Conservation (phyloP, 1,140 invertebrate species). For the Drosophila takahashii region DNA sequence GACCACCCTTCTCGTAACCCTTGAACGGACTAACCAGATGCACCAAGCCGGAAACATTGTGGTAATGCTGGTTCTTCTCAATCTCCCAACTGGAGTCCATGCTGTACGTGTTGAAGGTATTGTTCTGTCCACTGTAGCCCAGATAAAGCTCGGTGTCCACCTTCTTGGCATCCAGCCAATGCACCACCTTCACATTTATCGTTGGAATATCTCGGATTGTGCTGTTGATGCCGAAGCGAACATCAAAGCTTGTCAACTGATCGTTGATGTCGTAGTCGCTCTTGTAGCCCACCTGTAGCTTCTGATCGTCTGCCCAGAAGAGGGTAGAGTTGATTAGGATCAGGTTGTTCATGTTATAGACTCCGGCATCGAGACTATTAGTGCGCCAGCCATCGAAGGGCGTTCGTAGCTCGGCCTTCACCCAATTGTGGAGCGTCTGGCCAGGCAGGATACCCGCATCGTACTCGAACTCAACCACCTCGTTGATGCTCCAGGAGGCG, state of each 20-base stretch:
- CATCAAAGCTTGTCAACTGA: slow-evolving; percentile 84
- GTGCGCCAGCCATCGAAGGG: slow-evolving; percentile 91
- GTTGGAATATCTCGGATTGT: slow-evolving; percentile 87
- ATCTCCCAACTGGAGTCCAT: slow-evolving; percentile 87
- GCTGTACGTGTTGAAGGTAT: slow-evolving; percentile 85
- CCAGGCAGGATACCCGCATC: slow-evolving; percentile 76
- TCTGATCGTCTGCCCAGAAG: slow-evolving; percentile 87
- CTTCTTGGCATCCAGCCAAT: slow-evolving; percentile 85
- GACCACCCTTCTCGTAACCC: slow-evolving; percentile 88
- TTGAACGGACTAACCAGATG: slow-evolving; percentile 86
- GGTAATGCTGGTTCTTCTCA: slow-evolving; percentile 76
- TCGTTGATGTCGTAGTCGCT: slow-evolving; percentile 84
- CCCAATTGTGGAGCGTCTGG: slow-evolving; percentile 85
- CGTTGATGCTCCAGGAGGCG: slow-evolving; percentile 87
- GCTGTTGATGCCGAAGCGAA: slow-evolving; percentile 86
- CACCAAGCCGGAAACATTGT: slow-evolving; percentile 87
- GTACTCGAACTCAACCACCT: slow-evolving; percentile 85
- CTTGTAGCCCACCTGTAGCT: slow-evolving; percentile 85
- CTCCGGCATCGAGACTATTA: slow-evolving; percentile 87
- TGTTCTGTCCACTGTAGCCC: slow-evolving; percentile 69
- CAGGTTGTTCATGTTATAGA: slow-evolving; percentile 73
- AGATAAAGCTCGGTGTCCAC: slow-evolving; percentile 86
- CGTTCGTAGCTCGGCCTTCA: slow-evolving; percentile 87
- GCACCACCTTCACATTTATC: slow-evolving; percentile 86
- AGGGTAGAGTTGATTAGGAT: slow-evolving; percentile 80